A percentile compares a stretch with the other conserved stretches of the same genome.
These are phyloP conservation scores for Xestobium rufovillosum DNA, from an alignment of 2,888 invertebrate species.

Conservation along the genomic window DNA sequence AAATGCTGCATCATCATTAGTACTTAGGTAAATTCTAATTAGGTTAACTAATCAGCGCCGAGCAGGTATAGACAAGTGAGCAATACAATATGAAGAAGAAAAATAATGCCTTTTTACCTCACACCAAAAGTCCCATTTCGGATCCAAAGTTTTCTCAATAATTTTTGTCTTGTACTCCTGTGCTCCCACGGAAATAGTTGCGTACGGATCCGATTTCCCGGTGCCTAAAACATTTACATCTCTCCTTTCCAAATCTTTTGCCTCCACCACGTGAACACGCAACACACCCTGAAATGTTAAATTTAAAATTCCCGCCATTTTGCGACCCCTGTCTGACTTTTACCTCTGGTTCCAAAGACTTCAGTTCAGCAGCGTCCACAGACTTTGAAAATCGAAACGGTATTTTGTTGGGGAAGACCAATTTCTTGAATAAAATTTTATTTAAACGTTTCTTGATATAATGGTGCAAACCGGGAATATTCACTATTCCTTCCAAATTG, in stretches of 20 bases:
- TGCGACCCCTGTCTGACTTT: constrained; percentile 17
- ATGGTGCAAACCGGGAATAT: constrained; percentile 74
- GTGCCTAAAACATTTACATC: constrained; percentile 80
- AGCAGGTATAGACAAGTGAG: no score
- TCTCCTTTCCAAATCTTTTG: constrained; percentile 87
- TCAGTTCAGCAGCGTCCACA: constrained; percentile 69
- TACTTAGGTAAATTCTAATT: constrained; percentile 1
- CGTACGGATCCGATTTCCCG: constrained; percentile 96
- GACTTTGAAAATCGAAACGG: constrained; percentile 78
- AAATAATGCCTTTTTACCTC: no score
- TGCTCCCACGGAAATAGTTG: constrained; percentile 79
- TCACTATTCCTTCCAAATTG: constrained; percentile 88
- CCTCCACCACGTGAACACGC: constrained; percentile 86
- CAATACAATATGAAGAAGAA: no score
- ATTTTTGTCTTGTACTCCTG: constrained; percentile 86
- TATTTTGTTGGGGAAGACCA: constrained; percentile 92
- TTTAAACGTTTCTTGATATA: constrained; percentile 64
- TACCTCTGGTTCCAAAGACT: constrained; percentile 87
- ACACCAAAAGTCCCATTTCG: constrained; percentile 94
- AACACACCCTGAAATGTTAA: constrained; percentile 68
- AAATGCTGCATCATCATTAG: neutral
- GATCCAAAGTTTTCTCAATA: constrained; percentile 85
- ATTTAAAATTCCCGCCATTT: neutral
- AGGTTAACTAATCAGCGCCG: no score
- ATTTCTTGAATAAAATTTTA: constrained; percentile 49